Base-by-base conservation (phyloP, 1,140 invertebrate species). In the Neomicropteryx cornuta region DNA sequence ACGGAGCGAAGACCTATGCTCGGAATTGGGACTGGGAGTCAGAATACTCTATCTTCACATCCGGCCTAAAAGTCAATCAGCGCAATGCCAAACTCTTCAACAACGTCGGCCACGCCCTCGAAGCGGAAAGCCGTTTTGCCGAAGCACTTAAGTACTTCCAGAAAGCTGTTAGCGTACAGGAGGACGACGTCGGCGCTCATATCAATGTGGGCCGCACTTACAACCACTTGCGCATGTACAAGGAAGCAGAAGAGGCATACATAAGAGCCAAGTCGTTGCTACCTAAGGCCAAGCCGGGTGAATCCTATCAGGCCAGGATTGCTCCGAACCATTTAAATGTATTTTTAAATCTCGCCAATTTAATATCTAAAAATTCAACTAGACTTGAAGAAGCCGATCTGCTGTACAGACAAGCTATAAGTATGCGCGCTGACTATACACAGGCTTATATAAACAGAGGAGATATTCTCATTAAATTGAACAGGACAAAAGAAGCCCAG, bases 371-470 rank as follows among this genome's bases (percentile, higher is more conserved):
- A 51, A 95, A 97, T 64, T 79, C 81, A 16, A 91, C 87, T 1
- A 72, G 93, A 29, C 64, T 97, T 11, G 83, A 92, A 59, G 93
- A 97, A 65, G 93, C 93, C 0, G 92, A 97, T 63, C 73, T 89
- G 72, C 62, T 97, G 5, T 94, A 96, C 55, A 68, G 84, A 30
- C 91, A 94, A 53, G 93, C 93, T 0, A 96, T 97, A 41, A 92
- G 88, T 51, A 97, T 97, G 94, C 71, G 93, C 45, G 82, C 91
- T 10, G 94, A 97, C 70, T 97, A 96, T 60, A 92, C 92, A 0
- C 87, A 97, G 60, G 94, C 93, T 4, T 97, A 97, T 54, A 97
- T 97, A 46, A 97, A 97, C 66, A 76, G 92, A 34, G 93, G 92
- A 0, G 93, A 97, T 66, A 87, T 97, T 57, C 73, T 96, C 29